phyloP scores from a whole-genome alignment of 2,797 vertebrate genomes.

The Anisognathus igniventris region DNA sequence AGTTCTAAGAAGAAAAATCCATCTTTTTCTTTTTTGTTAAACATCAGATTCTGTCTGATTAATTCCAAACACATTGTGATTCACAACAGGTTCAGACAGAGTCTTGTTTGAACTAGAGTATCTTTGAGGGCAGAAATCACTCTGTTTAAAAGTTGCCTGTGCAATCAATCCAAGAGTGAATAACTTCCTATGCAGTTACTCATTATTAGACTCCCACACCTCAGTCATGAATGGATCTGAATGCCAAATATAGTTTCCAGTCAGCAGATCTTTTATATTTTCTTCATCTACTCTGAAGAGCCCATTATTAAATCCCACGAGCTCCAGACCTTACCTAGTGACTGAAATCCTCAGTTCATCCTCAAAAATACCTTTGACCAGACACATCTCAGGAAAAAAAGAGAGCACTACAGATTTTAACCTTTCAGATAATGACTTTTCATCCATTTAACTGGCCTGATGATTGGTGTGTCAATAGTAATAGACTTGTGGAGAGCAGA shows the following conservation, averaged over 20 bases:
- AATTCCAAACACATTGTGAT: slow-evolving; percentile 9
- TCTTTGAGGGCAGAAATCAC: background rate
- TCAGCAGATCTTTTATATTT: background rate
- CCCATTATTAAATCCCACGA: background rate
- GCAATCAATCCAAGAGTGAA: background rate
- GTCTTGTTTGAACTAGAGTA: background rate
- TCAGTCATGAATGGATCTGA: background rate
- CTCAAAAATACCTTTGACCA: background rate
- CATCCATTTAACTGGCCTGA: background rate
- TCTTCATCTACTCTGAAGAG: background rate
- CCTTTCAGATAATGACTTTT: background rate
- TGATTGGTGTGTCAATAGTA: background rate
- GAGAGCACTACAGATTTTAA: background rate
- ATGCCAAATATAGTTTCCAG: background rate
- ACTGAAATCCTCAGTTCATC: background rate
- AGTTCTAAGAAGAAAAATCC: background rate
- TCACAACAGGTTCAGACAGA: background rate
- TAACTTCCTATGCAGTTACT: background rate
- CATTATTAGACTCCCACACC: background rate
- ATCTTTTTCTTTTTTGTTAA: background rate
- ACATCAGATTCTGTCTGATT: background rate
- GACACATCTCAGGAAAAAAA: background rate
- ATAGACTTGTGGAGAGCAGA: background rate
- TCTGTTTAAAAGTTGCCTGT: background rate
- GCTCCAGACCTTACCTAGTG: background rate